These are phyloP conservation scores for Philereme transversata DNA, from an alignment of 2,888 invertebrate species.

Conservation along the genomic window DNA sequence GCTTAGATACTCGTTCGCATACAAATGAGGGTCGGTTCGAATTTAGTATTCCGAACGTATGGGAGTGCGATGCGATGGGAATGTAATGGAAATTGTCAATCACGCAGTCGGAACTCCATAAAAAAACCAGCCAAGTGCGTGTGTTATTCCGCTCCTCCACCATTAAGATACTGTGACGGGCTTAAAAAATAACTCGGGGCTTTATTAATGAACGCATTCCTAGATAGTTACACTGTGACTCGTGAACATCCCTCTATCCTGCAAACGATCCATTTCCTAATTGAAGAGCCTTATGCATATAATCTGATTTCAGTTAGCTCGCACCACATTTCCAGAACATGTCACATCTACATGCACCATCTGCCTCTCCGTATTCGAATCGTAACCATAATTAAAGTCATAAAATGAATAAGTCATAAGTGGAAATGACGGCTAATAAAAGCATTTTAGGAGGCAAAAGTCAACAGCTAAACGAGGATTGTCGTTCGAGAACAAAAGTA, in stretches of 20 bases:
- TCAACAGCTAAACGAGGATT: conserved; percentile 19
- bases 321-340: conserved; percentile 16
- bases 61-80: conserved; percentile 66
- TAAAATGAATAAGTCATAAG: conserved; percentile 32
- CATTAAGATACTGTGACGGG: too few species aligned
- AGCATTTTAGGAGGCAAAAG: conserved; percentile 18
- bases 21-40: conserved; percentile 62
- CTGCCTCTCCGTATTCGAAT: conserved; percentile 35
- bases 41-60: conserved; percentile 67
- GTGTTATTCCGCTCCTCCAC: too few species aligned
- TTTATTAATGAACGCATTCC: conserved; percentile 40
- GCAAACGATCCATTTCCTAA: conserved; percentile 30
- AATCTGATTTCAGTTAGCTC: conserved; percentile 28
- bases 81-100: conserved; percentile 76
- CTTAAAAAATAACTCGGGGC: conserved; percentile 47
- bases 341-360: conserved; percentile 31
- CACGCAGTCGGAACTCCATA: conserved; percentile 72
- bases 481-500: conserved; percentile 19
- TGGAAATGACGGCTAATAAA: conserved; percentile 25
- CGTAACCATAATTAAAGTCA: conserved; percentile 31
- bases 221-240: conserved; percentile 14
- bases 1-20: conserved; percentile 68
- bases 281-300: conserved; percentile 31
- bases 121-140: conserved; percentile 14
- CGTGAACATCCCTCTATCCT: conserved; percentile 26